A percentile compares a stretch with the other conserved stretches of the same genome.
phyloP scores from a whole-genome alignment of 2,888 invertebrate genomes.

The Drosophila koepferae region DNA sequence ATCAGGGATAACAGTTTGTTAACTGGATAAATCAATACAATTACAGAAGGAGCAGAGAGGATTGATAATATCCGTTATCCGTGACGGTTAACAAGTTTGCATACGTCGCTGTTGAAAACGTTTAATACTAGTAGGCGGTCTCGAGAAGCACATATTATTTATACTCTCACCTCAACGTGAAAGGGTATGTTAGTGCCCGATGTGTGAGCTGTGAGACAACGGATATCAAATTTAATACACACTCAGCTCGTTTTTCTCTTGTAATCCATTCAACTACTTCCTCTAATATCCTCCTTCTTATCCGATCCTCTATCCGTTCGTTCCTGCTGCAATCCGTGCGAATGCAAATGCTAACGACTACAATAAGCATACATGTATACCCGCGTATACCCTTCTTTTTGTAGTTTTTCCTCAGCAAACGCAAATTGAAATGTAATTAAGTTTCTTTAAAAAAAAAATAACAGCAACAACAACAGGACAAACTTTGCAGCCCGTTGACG shows the following conservation, averaged over 20 bases:
- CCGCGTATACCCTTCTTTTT: not conserved
- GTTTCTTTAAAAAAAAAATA: slow-evolving; percentile 52
- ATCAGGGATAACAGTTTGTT: not conserved
- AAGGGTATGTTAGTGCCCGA: not conserved
- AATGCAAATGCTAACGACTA: not conserved
- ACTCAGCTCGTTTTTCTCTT: not conserved
- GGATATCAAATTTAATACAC: not conserved
- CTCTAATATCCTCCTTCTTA: no score
- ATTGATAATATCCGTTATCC: not conserved
- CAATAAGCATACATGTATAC: not conserved
- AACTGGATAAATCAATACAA: fast-evolving
- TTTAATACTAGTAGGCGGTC: not conserved
- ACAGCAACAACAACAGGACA: not conserved
- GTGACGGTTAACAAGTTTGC: not conserved
- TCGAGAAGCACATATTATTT: not conserved
- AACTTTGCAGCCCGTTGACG: slow-evolving; percentile 27
- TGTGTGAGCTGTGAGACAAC: not conserved
- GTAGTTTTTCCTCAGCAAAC: slow-evolving; percentile 20
- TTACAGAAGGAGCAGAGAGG: not conserved
- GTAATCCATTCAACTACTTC: not conserved
- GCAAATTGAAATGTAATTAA: slow-evolving; percentile 79
- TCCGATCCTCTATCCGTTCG: not conserved
- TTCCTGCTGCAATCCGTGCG: not conserved
- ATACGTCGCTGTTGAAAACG: not conserved
- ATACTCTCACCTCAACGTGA: not conserved